Conservation (phyloP, 2,888 invertebrate genomes). For the Acleris holmiana region DNA sequence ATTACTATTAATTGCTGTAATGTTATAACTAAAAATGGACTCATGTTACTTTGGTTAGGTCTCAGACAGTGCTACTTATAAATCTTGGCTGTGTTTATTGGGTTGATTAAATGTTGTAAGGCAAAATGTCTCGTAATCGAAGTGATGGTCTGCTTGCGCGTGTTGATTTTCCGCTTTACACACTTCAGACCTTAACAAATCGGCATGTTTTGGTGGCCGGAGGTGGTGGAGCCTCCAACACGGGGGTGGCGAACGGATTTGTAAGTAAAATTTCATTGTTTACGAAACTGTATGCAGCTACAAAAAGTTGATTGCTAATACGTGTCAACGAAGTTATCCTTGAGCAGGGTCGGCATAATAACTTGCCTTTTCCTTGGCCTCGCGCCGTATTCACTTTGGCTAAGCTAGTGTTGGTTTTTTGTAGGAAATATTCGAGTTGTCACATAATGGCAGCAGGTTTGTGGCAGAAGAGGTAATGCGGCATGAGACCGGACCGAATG, state of each 20-base stretch:
- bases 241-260: slow-evolving; percentile 98
- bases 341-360: slow-evolving; percentile 20
- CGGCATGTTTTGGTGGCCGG: slow-evolving; percentile 98
- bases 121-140: slow-evolving; percentile 76
- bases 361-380: slow-evolving; percentile 13
- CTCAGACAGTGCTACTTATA: slow-evolving; percentile 54
- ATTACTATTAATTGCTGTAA: slow-evolving; percentile 55
- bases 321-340: slow-evolving; percentile 32
- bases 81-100: slow-evolving; percentile 47
- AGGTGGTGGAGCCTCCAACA: slow-evolving; percentile 98
- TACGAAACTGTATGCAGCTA: slow-evolving; percentile 29
- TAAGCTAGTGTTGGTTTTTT: slow-evolving; percentile 51
- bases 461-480: slow-evolving; percentile 94
- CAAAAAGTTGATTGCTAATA: slow-evolving; percentile 14
- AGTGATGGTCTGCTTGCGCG: slow-evolving; percentile 91
- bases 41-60: slow-evolving; percentile 56
- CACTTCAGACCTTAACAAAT: slow-evolving; percentile 94
- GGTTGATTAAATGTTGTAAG: slow-evolving; percentile 61
- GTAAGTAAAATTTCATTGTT: slow-evolving; percentile 85
- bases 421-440: slow-evolving; percentile 96
- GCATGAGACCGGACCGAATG: slow-evolving; percentile 94
- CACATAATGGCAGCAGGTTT: slow-evolving; percentile 92
- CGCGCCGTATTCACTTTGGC: slow-evolving; percentile 4
- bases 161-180: slow-evolving; percentile 97
- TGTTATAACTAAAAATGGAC: slow-evolving; percentile 59